Evolutionary conservation across 2,888 invertebrate genomes (phyloP), one percentile per base, ranked within the genome.

Genomic region (Acronicta alni): DNA sequence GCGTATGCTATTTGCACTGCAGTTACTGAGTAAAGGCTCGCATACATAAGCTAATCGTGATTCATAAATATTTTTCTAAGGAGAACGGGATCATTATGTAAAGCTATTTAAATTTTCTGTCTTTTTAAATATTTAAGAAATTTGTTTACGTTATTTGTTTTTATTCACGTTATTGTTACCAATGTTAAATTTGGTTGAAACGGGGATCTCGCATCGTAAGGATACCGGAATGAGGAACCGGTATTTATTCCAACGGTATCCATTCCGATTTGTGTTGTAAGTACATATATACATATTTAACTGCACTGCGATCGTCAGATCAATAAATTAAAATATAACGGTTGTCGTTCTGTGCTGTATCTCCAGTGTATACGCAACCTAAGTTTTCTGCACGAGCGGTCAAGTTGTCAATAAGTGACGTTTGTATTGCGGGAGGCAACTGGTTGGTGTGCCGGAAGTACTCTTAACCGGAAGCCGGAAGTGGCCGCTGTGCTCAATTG

Each of bases 331-430:
- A 30, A n/a, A 12, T 30, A 12, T 7, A 3, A 3, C 1, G 3
- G 30, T 12, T 12, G 6, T 30, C 30, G 30, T 30, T 30, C 30
- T 12, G 10, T 30, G 2, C 12, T 4, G 12, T 30, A 17, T 8
- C 17, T 23, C n/a, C 39, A 39, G 41, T 56, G 18, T 56, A 26
- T 35, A 53, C 37, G 4, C 9, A 9, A 10, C 56, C 43, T 51
- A 69, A 23, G 49, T 10, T 72, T 75, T 71, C 68, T 75, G 78
- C 78, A 71, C 75, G 68, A 75, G 52, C 47, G 77, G 32, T 55
- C 68, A 55, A 55, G 68, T 73, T 68, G 69, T 68, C 54, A 67
- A 57, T 60, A 73, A 41, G 44, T 52, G 74, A 61, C 53, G 53
- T 49, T 60, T 49, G 48, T 53, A 32, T 60, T n/a, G 46, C 73